phyloP scores from a whole-genome alignment of 2,113 vertebrate species.

The Arizona elegans region DNA sequence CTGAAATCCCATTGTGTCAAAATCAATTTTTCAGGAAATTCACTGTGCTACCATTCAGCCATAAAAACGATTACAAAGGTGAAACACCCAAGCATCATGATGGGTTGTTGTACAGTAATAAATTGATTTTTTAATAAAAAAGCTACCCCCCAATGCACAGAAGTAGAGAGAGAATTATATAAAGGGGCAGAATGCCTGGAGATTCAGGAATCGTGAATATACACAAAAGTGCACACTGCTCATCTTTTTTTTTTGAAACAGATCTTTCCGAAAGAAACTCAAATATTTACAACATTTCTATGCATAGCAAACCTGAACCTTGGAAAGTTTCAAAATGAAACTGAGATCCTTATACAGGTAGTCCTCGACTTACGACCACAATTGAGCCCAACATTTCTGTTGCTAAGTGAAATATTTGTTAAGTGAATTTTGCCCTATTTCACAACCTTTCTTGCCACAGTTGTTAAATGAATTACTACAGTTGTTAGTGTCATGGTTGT shows the following conservation, averaged over 20 bases:
- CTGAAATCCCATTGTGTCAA: background rate
- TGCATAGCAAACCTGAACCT: background rate
- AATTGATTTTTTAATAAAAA: background rate
- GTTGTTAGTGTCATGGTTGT: too few relatives aligned
- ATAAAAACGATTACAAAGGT: background rate
- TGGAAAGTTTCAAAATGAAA: background rate
- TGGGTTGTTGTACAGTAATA: background rate
- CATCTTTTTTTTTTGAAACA: background rate
- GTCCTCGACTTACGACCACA: too few relatives aligned
- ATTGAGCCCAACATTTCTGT: too few relatives aligned
- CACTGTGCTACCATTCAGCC: background rate
- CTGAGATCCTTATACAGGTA: background rate
- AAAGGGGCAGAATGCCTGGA: background rate
- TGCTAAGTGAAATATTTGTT: too few relatives aligned
- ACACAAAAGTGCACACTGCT: background rate
- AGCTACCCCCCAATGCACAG: background rate
- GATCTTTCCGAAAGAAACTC: background rate
- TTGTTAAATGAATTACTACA: too few relatives aligned
- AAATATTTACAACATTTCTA: background rate
- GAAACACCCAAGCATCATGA: background rate
- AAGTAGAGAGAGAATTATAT: background rate
- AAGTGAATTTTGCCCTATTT: too few relatives aligned
- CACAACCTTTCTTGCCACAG: too few relatives aligned
- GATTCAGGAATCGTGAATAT: background rate
- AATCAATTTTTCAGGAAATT: conserved; percentile 3